Evolutionary conservation across 1,140 invertebrate species (phyloP).

Genomic region (Saxidomus purpurata): DNA sequence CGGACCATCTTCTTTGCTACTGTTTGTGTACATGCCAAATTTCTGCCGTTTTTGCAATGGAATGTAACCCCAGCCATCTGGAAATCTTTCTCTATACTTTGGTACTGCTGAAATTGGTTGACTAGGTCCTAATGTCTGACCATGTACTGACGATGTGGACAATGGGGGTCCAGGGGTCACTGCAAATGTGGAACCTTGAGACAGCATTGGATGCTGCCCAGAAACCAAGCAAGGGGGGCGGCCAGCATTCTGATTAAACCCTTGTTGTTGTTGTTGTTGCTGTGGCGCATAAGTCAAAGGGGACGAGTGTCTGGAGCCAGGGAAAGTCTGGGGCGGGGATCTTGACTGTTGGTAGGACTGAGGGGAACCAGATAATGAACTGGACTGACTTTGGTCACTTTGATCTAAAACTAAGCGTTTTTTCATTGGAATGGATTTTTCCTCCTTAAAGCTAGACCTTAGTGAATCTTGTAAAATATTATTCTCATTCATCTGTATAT

Average conservation of each 20-base stretch:
- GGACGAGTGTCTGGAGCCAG: constrained; percentile 3
- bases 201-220: neutral
- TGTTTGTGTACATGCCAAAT: constrained; percentile 44
- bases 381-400: constrained; percentile 7
- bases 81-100: constrained; percentile 61
- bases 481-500: constrained; percentile 6
- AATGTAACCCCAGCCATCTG: constrained; percentile 59
- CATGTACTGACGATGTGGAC: neutral
- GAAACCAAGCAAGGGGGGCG: neutral
- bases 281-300: constrained; percentile 46
- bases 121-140: neutral
- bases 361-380: constrained; percentile 18
- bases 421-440: constrained; percentile 65
- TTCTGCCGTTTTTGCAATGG: constrained; percentile 63
- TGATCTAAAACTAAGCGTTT: constrained; percentile 60
- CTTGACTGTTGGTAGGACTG: constrained; percentile 22
- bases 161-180: neutral
- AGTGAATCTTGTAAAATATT: neutral
- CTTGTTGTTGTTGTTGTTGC: constrained; percentile 30
- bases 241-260: neutral
- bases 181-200: constrained; percentile 1
- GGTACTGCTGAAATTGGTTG: constrained; percentile 17
- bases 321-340: constrained; percentile 34
- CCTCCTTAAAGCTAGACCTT: constrained; percentile 56
- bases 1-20: constrained; percentile 34